These are phyloP conservation scores for Coboldia fuscipes DNA, from an alignment of 1,140 invertebrate genomes.

Conservation along the genomic window DNA sequence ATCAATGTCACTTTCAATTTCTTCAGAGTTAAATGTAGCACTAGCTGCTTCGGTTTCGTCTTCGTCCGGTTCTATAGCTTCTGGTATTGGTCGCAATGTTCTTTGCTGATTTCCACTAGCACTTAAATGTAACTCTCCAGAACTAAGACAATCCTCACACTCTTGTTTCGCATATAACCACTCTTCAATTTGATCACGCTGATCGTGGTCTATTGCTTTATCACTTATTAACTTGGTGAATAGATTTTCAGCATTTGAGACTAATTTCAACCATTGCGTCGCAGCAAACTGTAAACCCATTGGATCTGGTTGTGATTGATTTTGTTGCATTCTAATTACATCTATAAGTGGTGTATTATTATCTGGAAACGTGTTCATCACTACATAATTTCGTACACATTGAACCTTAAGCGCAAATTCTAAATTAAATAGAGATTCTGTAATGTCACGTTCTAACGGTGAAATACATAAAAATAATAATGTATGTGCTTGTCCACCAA, in stretches of 20 bases:
- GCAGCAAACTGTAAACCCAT: conserved; percentile 62
- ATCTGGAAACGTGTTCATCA: conserved; percentile 40
- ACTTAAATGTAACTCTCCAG: conserved; percentile 23
- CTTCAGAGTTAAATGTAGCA: conserved; percentile 33
- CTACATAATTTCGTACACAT: conserved; percentile 39
- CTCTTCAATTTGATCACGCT: conserved; percentile 58
- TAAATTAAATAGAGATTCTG: conserved; percentile 36
- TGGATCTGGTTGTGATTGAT: conserved; percentile 23
- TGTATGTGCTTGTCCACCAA: conserved; percentile 42
- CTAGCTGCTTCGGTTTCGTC: conserved; percentile 17
- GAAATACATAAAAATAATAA: conserved; percentile 39
- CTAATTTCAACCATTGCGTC: conserved; percentile 57
- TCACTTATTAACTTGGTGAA: conserved; percentile 40
- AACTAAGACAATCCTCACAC: conserved; percentile 59
- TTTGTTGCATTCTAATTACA: conserved; percentile 11
- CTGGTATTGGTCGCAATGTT: conserved; percentile 37
- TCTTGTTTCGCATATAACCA: conserved; percentile 69
- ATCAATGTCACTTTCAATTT: conserved; percentile 32
- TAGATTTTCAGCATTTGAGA: conserved; percentile 61
- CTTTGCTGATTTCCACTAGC: no score
- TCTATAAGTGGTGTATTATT: conserved; percentile 29
- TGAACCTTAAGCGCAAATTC: conserved; percentile 34
- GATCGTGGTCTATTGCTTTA: conserved; percentile 37
- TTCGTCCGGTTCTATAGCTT: conserved; percentile 30
- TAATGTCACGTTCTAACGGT: conserved; percentile 32